These are phyloP conservation scores for Achatina immaculata DNA, from an alignment of 1,140 invertebrate species.

Conservation along the genomic window DNA sequence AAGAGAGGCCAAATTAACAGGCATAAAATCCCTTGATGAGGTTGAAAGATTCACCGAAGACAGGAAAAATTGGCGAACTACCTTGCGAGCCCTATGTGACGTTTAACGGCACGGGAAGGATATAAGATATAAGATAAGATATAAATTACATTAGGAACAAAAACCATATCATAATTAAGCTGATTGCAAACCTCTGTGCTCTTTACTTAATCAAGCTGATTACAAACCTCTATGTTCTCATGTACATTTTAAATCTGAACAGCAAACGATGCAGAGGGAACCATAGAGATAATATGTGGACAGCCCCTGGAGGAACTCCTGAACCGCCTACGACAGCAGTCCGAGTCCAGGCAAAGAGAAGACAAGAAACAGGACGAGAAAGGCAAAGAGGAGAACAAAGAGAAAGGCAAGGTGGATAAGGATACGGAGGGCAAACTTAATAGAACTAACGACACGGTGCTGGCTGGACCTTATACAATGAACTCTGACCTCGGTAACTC, in stretches of 20 bases:
- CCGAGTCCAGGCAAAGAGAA: constrained; percentile 32
- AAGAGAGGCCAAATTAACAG: too few relatives aligned
- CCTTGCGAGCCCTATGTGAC: too few relatives aligned
- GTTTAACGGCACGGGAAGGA: too few relatives aligned
- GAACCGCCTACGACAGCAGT: constrained; percentile 34
- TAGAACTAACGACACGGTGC: background rate
- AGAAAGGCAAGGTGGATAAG: background rate
- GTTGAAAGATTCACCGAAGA: too few relatives aligned
- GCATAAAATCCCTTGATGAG: too few relatives aligned
- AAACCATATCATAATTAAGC: too few relatives aligned
- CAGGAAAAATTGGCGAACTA: too few relatives aligned
- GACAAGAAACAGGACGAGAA: background rate
- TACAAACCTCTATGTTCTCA: too few relatives aligned
- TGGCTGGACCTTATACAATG: background rate
- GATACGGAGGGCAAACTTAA: background rate
- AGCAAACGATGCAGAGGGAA: constrained; percentile 52
- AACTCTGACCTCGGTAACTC: constrained; percentile 10
- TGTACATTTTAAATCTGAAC: constrained; percentile 8
- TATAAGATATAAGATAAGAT: too few relatives aligned
- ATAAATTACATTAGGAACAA: too few relatives aligned
- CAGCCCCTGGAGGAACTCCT: constrained; percentile 43
- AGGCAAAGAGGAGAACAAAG: background rate
- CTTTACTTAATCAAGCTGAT: too few relatives aligned
- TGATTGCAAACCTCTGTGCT: too few relatives aligned
- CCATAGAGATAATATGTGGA: constrained; percentile 51